phyloP scores from a whole-genome alignment of 2,113 vertebrate genomes.

The Charina bottae region DNA sequence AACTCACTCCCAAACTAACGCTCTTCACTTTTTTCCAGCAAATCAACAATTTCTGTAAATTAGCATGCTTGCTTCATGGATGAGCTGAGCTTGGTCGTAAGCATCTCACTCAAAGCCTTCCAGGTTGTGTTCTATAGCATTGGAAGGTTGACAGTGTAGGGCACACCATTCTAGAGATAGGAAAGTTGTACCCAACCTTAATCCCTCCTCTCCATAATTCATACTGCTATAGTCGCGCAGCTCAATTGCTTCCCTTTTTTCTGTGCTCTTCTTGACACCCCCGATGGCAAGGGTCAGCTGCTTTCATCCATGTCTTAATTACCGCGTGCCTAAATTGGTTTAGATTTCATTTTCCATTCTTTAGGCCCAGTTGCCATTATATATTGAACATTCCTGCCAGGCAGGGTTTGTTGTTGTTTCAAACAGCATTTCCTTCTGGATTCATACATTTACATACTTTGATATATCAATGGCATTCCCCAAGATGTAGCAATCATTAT shows the following conservation, averaged over 20 bases:
- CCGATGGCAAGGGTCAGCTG: not conserved
- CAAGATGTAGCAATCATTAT: not conserved
- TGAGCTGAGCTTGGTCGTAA: not conserved
- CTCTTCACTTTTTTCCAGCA: not conserved
- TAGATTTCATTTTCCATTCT: not conserved
- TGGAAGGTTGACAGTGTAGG: not conserved
- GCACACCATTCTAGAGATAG: not conserved
- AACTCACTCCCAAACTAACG: not conserved
- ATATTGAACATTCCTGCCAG: not conserved
- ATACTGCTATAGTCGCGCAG: not conserved
- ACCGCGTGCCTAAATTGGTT: not conserved
- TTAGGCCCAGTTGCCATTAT: not conserved
- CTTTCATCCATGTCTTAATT: not conserved
- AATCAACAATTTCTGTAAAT: not conserved
- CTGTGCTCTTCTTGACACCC: not conserved
- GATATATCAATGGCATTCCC: not conserved
- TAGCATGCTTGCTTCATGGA: not conserved
- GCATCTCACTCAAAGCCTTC: not conserved
- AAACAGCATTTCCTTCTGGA: not conserved
- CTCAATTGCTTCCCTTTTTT: not conserved
- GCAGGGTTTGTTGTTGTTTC: not conserved
- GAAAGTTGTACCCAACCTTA: not conserved
- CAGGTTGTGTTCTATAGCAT: not conserved
- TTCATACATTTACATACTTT: not conserved
- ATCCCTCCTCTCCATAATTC: not conserved